Conservation (phyloP, 2,888 invertebrate genomes). For the Antheraea assamensis region DNA sequence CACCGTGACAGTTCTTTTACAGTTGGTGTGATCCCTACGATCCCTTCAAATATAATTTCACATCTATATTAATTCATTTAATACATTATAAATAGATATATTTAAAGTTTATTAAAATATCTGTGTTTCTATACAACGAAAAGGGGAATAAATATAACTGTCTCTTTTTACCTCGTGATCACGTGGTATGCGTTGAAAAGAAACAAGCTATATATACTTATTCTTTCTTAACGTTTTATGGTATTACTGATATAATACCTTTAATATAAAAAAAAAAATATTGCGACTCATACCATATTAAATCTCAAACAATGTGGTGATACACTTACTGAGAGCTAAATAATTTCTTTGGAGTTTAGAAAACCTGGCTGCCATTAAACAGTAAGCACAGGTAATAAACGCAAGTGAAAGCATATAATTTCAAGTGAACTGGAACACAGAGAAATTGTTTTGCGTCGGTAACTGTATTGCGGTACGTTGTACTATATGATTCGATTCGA, state of each 20-base stretch:
- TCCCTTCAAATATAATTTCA: too few species aligned
- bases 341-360: constrained; percentile 30
- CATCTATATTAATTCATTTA: neutral
- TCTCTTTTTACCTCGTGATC: neutral
- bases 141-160: neutral
- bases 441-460: constrained; percentile 30
- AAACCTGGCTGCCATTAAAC: neutral
- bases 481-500: neutral
- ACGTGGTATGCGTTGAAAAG: neutral
- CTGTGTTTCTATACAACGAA: neutral
- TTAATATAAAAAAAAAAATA: neutral
- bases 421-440: constrained; percentile 16
- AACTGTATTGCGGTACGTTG: neutral
- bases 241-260: neutral
- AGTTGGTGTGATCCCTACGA: too few species aligned
- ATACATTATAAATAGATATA: neutral
- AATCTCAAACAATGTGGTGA: neutral
- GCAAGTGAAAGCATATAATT: constrained; percentile 10
- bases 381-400: constrained; percentile 4
- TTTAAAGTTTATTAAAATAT: neutral
- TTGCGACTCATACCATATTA: neutral
- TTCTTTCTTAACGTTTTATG: neutral
- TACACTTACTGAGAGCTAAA: constrained; percentile 22
- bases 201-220: neutral
- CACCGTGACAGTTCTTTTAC: neutral